Evolutionary conservation across 2,797 vertebrate species (phyloP), one percentile per base, ranked within the genome.

Genomic region (Acipenser ruthenus): DNA sequence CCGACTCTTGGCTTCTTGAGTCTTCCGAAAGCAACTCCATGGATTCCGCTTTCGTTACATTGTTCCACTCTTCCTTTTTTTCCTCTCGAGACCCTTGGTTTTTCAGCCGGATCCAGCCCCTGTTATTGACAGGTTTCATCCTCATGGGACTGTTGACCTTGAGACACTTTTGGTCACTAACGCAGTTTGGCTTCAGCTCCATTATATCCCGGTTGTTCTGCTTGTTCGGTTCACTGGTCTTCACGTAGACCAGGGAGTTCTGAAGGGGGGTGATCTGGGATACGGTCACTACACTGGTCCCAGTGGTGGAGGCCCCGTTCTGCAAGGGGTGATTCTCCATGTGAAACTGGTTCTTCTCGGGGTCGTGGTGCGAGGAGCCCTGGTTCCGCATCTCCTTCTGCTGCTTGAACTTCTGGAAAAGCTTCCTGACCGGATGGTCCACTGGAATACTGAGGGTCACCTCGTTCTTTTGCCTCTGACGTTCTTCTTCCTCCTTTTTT

Each of bases 331-430:
- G 75, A 64, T 84, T 88, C 65, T 97, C 94, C 65, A 93, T 87
- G 74, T 91, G 93, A 63, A 93, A 83, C 50, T 92, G 93, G 83
- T 86, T 94, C 15, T 88, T 80, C 23, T 92, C 93, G 0, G 86
- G 78, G 67, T 93, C 91, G 0, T 77, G 50, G 60, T 85, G 86
- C 0, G 73, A 65, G 0, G 91, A 88, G 8, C 88, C 91, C 5
- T 88, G 86, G 0, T 88, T 85, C 18, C 89, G 85, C 74, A 90
- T 74, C 67, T 99, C 95, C 77, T 95, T 94, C 70, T 97, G 96
- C 81, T 95, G 94, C 70, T 94, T 92, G 86, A 99, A 98, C 77
- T 91, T 95, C 83, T 97, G 95, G 95, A 99, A 98, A 63, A 99
- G 90, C 73, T 97, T 98, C 52, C 96, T 78, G n/a, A 99, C 96